phyloP scores from a whole-genome alignment of 2,113 vertebrate genomes.

The Brachirus orientalis region DNA sequence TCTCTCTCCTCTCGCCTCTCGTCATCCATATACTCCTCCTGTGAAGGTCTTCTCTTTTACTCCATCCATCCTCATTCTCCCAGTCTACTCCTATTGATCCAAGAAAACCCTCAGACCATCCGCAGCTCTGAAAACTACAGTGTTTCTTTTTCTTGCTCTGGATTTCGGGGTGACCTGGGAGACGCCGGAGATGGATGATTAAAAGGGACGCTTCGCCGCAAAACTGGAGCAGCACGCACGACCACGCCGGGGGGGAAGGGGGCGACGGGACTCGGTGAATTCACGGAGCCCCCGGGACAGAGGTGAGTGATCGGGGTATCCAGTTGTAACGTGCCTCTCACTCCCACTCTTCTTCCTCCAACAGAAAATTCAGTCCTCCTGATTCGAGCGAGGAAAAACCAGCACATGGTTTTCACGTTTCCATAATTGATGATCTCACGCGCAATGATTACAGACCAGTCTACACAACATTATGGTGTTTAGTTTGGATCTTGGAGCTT shows the following conservation, averaged over 20 bases:
- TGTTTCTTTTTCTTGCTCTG: background rate
- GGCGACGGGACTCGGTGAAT: constrained; percentile 80
- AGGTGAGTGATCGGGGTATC: constrained; percentile 66
- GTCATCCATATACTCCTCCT: constrained; percentile 26
- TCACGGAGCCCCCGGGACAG: constrained; percentile 80
- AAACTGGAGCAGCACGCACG: constrained; percentile 81
- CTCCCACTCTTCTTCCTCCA: background rate
- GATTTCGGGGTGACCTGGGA: constrained; percentile 24
- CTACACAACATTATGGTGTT: background rate
- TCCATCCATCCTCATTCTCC: constrained; percentile 33
- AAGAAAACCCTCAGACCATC: constrained; percentile 19
- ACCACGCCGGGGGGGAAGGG: constrained; percentile 78
- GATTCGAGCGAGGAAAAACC: constrained; percentile 15
- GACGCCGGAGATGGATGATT: constrained; percentile 72
- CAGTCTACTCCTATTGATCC: too few species aligned
- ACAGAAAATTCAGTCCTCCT: background rate
- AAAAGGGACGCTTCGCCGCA: constrained; percentile 60
- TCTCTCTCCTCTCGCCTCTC: background rate
- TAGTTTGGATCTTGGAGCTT: background rate
- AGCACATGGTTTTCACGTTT: constrained; percentile 72
- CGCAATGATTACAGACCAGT: constrained; percentile 13
- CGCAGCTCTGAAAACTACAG: constrained; percentile 11
- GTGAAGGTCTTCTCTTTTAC: constrained; percentile 43
- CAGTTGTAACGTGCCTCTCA: background rate
- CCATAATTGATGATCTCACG: constrained; percentile 62